Conservation (phyloP, 2,888 invertebrate species). For the Gibbula magus region DNA sequence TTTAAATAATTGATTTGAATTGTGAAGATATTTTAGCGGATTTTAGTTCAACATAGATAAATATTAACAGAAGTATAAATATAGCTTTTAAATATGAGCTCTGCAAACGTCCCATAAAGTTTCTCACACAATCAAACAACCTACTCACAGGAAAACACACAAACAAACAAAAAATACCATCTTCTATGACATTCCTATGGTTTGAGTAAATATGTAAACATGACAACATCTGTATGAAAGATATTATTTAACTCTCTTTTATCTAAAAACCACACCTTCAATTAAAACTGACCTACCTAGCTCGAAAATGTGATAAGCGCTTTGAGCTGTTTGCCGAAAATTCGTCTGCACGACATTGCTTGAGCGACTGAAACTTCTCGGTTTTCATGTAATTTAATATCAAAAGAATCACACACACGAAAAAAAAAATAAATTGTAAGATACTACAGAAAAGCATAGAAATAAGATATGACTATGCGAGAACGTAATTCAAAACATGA, state of each 20-base stretch:
- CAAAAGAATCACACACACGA: neutral
- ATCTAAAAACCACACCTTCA: neutral
- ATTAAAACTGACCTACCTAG: neutral
- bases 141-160: slow-evolving; percentile 18
- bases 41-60: neutral
- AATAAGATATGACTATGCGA: neutral
- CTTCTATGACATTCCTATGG: slow-evolving; percentile 10
- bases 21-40: neutral
- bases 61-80: slow-evolving; percentile 1
- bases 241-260: neutral
- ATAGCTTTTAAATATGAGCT: slow-evolving; percentile 7
- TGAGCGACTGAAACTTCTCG: neutral
- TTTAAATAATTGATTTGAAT: neutral
- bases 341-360: neutral
- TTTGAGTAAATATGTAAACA: slow-evolving; percentile 19
- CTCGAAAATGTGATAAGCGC: neutral
- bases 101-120: slow-evolving; percentile 15
- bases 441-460: neutral
- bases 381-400: neutral
- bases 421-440: neutral
- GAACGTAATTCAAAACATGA: neutral
- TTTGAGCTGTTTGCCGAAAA: neutral
- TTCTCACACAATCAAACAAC: slow-evolving; percentile 17
- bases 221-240: slow-evolving; percentile 2
- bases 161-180: slow-evolving; percentile 8